Evolutionary conservation across 1,140 invertebrate species (phyloP), one percentile per base, ranked within the genome.

Genomic region (Pectinophora gossypiella): DNA sequence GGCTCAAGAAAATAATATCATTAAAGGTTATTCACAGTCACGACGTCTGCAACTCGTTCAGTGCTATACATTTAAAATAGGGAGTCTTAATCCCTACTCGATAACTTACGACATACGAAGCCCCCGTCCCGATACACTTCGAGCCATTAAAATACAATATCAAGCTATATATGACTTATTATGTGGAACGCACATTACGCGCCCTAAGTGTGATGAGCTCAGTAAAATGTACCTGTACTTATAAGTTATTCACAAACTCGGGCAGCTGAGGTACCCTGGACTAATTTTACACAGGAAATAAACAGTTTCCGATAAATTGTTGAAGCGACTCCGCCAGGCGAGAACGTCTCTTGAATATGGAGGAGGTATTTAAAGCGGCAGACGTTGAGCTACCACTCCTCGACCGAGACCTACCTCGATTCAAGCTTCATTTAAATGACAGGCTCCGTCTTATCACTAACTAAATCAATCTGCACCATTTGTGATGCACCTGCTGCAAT

Each of bases 271-370:
- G 27, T 32, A 15, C 2, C 23, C 12, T 13, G n/a, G 36, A 16
- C 52, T 48, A 54, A 54, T 54, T 54, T 54, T 47, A 45, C 53
- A 22, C 19, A 21, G 46, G 42, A 35, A 45, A 40, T 40, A 45
- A 49, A 56, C 43, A 42, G 35, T 51, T 51, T 20, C 27, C 54
- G 19, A 51, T 56, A 56, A 56, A 56, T 51, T 38, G 35, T 15
- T 44, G 45, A 27, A 43, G 32, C 16, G 32, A 19, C 23, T 38
- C 36, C 47, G 36, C 10, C 36, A 18, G 36, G n/a, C 22, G 45
- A 36, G 42, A 49, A 64, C 56, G 54, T 38, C 48, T 40, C 51
- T 22, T 59, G 56, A 64, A 64, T 64, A 64, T 59, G 56, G 48
- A 64, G 35, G 51, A 59, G 51, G 61, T 56, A 53, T 63, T 63